These are phyloP conservation scores for Spodoptera exigua DNA, from an alignment of 2,888 invertebrate species.

Conservation along the genomic window DNA sequence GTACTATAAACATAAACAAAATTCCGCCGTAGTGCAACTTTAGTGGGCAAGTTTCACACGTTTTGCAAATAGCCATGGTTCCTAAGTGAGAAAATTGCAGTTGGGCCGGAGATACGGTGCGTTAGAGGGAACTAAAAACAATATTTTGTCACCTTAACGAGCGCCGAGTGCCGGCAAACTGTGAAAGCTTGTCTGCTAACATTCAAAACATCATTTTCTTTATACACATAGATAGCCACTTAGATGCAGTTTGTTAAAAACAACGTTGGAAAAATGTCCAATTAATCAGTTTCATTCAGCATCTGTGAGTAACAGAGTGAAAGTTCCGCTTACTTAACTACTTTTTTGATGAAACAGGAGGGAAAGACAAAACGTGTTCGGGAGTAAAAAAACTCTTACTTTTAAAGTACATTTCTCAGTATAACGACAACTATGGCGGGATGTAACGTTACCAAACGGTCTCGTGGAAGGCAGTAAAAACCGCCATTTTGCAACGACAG, in stretches of 20 bases:
- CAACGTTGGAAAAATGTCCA: too few species aligned
- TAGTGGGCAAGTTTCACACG: conserved; percentile 68
- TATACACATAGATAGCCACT: conserved; percentile 28
- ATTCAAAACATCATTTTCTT: conserved; percentile 67
- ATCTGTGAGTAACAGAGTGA: conserved; percentile 13
- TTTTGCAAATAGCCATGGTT: conserved; percentile 60
- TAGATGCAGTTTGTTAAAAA: conserved; percentile 9
- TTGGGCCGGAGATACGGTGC: conserved; percentile 66
- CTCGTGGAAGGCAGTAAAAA: conserved; percentile 83
- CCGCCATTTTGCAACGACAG: conserved; percentile 82
- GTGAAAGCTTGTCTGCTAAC: conserved; percentile 62
- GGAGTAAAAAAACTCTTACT: conserved; percentile 33
- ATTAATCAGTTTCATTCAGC: conserved; percentile 8
- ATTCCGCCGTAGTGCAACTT: conserved; percentile 59
- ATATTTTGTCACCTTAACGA: conserved; percentile 75
- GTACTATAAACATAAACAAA: conserved; percentile 50
- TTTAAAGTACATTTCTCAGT: conserved; percentile 54
- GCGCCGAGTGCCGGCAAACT: conserved; percentile 64
- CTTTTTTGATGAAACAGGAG: conserved; percentile 22
- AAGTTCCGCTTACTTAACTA: conserved; percentile 13
- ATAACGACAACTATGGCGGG: conserved; percentile 63
- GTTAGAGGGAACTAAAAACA: conserved; percentile 70
- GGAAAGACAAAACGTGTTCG: conserved; percentile 13
- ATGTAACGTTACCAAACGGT: conserved; percentile 73
- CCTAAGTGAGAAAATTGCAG: conserved; percentile 69